A percentile compares a stretch with the other conserved stretches of the same genome.
These are phyloP conservation scores for Megaustenia siamemsis DNA, from an alignment of 2,888 invertebrate genomes.

Conservation along the genomic window DNA sequence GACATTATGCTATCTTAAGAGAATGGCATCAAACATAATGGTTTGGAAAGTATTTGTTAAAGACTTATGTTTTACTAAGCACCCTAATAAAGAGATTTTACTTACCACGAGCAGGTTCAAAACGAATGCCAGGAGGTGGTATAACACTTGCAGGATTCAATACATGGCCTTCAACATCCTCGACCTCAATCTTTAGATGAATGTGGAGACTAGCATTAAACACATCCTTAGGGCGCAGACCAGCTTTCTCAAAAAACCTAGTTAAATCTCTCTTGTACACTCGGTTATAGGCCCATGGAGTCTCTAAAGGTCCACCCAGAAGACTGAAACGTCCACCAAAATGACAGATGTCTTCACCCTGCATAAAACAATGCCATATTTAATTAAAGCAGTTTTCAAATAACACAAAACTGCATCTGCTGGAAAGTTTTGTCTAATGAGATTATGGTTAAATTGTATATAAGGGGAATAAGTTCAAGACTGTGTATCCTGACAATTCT, in stretches of 20 bases:
- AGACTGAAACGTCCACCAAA: slow-evolving; percentile 52
- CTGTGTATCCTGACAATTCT: too few relatives aligned
- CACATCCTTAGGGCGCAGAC: slow-evolving; percentile 54
- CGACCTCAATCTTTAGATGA: slow-evolving; percentile 52
- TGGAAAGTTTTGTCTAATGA: too few relatives aligned
- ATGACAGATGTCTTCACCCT: background rate
- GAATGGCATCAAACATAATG: too few relatives aligned
- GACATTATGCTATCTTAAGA: too few relatives aligned
- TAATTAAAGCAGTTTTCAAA: background rate
- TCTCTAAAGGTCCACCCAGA: slow-evolving; percentile 58
- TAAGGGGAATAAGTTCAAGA: too few relatives aligned
- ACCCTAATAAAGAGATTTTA: too few relatives aligned
- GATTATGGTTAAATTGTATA: too few relatives aligned
- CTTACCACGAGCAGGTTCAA: slow-evolving; percentile 56
- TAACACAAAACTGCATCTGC: too few relatives aligned
- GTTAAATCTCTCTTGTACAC: slow-evolving; percentile 59
- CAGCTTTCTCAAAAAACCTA: slow-evolving; percentile 29
- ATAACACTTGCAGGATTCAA: slow-evolving; percentile 24
- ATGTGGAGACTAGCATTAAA: slow-evolving; percentile 55
- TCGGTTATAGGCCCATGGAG: slow-evolving; percentile 61
- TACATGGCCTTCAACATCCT: slow-evolving; percentile 52
- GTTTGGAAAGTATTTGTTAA: too few relatives aligned
- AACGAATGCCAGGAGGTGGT: slow-evolving; percentile 55
- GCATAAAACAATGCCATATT: background rate
- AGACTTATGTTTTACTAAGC: too few relatives aligned